Evolutionary conservation across 1,140 invertebrate genomes (phyloP).

Genomic region (Rhyacophila brunnea): DNA sequence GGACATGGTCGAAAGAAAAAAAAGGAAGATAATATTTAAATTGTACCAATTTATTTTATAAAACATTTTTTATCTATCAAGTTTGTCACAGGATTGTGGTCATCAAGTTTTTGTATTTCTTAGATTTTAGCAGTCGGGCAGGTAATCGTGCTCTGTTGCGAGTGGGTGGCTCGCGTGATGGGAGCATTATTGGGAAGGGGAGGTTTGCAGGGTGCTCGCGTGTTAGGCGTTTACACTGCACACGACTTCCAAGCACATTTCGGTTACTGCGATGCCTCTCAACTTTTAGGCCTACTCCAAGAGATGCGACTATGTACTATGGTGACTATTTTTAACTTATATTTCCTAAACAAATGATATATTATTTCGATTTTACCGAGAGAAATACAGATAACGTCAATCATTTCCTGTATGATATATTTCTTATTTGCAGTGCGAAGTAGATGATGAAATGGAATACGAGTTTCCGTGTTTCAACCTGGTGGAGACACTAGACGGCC

Average conservation of each 20-base stretch:
- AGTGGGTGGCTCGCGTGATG: constrained; percentile 73
- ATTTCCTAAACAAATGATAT: neutral
- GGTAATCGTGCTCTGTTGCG: constrained; percentile 70
- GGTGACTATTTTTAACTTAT: constrained; percentile 41
- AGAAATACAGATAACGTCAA: too few relatives aligned
- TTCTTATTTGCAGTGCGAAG: constrained; percentile 61
- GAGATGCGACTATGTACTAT: constrained; percentile 70
- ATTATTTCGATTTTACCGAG: too few relatives aligned
- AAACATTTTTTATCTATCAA: too few relatives aligned
- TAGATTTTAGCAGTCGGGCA: constrained; percentile 53
- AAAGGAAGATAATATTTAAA: too few relatives aligned
- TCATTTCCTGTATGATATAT: neutral
- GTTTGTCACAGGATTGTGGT: too few relatives aligned
- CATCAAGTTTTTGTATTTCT: too few relatives aligned
- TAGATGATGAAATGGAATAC: constrained; percentile 72
- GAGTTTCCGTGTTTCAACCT: constrained; percentile 82
- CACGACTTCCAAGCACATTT: constrained; percentile 78
- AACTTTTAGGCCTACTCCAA: constrained; percentile 69
- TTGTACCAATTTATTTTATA: too few relatives aligned
- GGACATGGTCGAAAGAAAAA: too few relatives aligned
- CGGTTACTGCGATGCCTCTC: constrained; percentile 71
- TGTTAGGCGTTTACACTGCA: constrained; percentile 73
- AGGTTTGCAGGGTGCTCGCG: constrained; percentile 58
- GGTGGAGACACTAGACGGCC: constrained; percentile 67
- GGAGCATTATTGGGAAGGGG: constrained; percentile 63